These are phyloP conservation scores for Eleginops maclovinus DNA, from an alignment of 2,113 vertebrate species.

Conservation along the genomic window DNA sequence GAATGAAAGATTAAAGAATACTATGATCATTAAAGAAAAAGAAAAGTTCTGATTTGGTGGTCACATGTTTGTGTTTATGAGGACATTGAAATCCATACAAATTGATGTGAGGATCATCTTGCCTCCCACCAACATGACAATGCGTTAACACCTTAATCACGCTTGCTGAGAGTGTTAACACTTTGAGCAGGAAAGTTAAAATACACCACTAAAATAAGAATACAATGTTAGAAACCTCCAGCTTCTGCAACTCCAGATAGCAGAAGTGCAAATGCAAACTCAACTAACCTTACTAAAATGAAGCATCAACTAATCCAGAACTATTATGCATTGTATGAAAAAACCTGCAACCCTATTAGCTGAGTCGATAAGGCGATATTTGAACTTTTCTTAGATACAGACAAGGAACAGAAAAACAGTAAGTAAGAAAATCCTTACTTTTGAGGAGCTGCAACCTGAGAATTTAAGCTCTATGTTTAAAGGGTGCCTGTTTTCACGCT, in stretches of 20 bases:
- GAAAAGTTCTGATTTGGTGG: too few species aligned
- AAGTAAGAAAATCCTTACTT: not conserved
- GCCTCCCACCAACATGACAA: not conserved
- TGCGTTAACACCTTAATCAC: not conserved
- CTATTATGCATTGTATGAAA: not conserved
- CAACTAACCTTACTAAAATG: not conserved
- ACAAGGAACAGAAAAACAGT: too few species aligned
- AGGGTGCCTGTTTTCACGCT: too few species aligned
- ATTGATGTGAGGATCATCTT: not conserved
- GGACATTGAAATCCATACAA: not conserved
- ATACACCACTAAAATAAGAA: not conserved
- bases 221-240: not conserved
- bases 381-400: not conserved
- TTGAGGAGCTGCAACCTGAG: not conserved
- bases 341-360: not conserved
- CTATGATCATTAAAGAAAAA: not conserved
- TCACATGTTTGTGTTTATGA: not conserved
- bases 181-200: slow-evolving; percentile 2
- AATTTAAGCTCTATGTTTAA: not conserved
- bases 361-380: not conserved
- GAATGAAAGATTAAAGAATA: not conserved
- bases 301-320: not conserved
- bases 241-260: not conserved
- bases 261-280: not conserved
- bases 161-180: not conserved